Evolutionary conservation across 2,797 vertebrate species (phyloP), one percentile per base, ranked within the genome.

Genomic region (Kryptolebias ocellatus): DNA sequence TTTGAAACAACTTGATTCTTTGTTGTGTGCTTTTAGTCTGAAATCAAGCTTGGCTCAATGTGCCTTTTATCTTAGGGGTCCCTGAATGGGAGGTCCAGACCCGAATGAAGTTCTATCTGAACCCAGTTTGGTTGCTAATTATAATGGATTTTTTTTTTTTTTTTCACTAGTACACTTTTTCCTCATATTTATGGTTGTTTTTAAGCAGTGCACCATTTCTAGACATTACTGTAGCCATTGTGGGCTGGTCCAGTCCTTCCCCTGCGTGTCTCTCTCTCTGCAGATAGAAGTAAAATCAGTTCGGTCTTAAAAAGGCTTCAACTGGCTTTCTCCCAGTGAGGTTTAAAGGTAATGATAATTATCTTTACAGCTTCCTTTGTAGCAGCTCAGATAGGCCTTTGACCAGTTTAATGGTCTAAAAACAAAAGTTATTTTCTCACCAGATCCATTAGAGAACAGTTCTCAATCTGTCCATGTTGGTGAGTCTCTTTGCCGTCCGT

Each of bases 401-500:
- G 50, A 62, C 61, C 74, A 59, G 55, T 62, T 61, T 81, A 91
- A 92, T 89, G 81, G 79, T 72, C 83, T 79, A 79, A 87, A 90
- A 87, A 84, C 77, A 60, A 69, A 78, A 70, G 54, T 27, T 66
- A 70, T 67, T 70, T 57, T 64, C 70, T 75, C 16, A 14, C 64
- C 60, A 76, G 84, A 51, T 81, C 90, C 88, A 89, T 90, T 89
- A 90, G 67, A 74, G 77, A 85, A 81, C 77, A 80, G 83, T 75
- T 83, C 81, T 87, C 80, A 68, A 63, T 78, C 74, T 74, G 69
- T 66, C 72, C 54, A 46, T 17, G 51, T 63, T 47, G 70, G 72
- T 67, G 27, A 60, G 72, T 75, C 76, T 76, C 83, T 82, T 71
- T 76, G 69, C 76, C 66, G 72, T 82, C 59, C 14, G n/a, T 61